Conservation (phyloP, 1,140 invertebrate genomes). For the Sycophila sp. region DNA sequence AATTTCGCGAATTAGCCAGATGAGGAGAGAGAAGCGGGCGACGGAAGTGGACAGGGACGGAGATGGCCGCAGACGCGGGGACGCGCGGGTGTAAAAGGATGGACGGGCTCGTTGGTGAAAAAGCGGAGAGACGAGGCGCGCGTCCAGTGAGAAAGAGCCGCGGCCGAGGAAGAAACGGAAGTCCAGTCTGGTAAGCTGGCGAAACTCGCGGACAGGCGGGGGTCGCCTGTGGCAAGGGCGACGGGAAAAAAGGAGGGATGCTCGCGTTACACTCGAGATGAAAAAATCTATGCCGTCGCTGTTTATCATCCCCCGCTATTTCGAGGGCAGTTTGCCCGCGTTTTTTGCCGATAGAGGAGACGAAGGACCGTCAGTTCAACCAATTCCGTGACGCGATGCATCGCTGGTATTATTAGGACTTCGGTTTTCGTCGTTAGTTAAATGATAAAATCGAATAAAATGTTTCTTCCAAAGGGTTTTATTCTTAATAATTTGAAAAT, state of each 20-base stretch:
- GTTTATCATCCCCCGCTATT: slow-evolving; percentile 25
- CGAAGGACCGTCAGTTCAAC: too few species aligned
- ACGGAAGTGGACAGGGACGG: not conserved
- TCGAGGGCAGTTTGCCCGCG: not conserved
- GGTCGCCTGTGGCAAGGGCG: too few species aligned
- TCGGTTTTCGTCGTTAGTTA: too few species aligned
- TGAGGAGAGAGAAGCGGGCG: not conserved
- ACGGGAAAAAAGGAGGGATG: slow-evolving; percentile 7
- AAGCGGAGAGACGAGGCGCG: not conserved
- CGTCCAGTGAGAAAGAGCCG: slow-evolving; percentile 12
- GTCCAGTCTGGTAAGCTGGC: slow-evolving; percentile 36
- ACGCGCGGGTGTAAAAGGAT: not conserved
- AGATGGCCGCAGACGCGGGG: not conserved
- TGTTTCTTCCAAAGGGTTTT: too few species aligned
- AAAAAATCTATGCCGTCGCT: slow-evolving; percentile 22
- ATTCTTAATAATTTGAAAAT: too few species aligned
- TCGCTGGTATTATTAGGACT: too few species aligned
- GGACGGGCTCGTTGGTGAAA: not conserved
- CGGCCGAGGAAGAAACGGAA: slow-evolving; percentile 23
- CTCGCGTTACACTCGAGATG: not conserved
- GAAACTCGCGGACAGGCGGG: slow-evolving; percentile 6
- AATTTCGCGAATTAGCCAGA: not conserved
- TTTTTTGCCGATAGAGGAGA: slow-evolving; percentile 10
- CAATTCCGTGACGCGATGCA: too few species aligned
- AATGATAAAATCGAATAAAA: too few species aligned